Percentiles rank a stretch among this genome's conserved stretches.
Evolutionary conservation across 2,888 invertebrate species (phyloP).

Genomic region (Drosophila heteroneura): DNA sequence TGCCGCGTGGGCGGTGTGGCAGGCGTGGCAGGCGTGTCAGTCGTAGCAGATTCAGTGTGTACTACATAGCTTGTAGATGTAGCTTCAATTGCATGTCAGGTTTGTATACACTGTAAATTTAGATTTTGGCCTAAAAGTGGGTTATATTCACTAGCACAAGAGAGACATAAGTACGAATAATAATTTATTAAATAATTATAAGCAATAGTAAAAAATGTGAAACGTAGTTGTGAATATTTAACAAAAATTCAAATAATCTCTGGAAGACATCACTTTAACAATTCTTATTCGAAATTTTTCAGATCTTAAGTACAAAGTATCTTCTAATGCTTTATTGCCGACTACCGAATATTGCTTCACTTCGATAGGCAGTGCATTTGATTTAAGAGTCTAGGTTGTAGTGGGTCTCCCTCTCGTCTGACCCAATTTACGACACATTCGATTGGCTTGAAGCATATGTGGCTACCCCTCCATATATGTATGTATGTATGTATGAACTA

Average conservation of each 20-base stretch:
- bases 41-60: slow-evolving; percentile 3
- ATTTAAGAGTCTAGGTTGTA: slow-evolving; percentile 42
- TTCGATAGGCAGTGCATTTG: slow-evolving; percentile 41
- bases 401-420: slow-evolving; percentile 38
- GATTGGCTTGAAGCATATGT: slow-evolving; percentile 68
- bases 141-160: not conserved
- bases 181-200: not conserved
- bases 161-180: not conserved
- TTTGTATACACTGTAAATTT: slow-evolving; percentile 25
- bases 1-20: slow-evolving; percentile 28
- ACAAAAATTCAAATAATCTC: not conserved
- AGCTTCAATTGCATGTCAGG: slow-evolving; percentile 3
- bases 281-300: not conserved
- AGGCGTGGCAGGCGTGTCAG: slow-evolving; percentile 9
- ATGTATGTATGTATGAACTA: slow-evolving; percentile 13
- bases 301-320: not conserved
- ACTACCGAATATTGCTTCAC: not conserved
- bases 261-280: not conserved
- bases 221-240: too few relatives aligned
- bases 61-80: slow-evolving; percentile 6
- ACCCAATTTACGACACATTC: slow-evolving; percentile 78
- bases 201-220: too few relatives aligned
- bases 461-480: slow-evolving; percentile 22
- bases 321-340: not conserved
- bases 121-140: accelerated